Evolutionary conservation across 2,797 vertebrate species (phyloP), one percentile per base, ranked within the genome.

Genomic region (Apogon talboti): DNA sequence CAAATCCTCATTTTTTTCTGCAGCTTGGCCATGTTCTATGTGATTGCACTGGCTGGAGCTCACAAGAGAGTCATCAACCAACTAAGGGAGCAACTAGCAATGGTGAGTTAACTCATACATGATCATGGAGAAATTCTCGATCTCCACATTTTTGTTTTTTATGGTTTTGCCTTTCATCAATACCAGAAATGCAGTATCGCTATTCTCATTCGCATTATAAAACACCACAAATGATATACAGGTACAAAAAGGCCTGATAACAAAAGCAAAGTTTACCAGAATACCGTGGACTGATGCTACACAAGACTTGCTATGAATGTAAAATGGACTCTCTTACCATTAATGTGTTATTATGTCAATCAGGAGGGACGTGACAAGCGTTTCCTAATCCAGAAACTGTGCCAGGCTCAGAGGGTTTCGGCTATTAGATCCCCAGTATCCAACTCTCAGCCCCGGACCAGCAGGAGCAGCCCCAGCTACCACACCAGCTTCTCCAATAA

Each of bases 1-100:
- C 7, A 14, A 7, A 35, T 18, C 61, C 43, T 28, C 14, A 14
- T 13, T 8, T 35, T 18, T 48, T 41, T 50, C 40, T 89, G 21
- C 90, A 99, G 98, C 85, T 91, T 99, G 44, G 1, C 95, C 52
- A 95, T 99, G 96, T 96, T 98, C 82, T 99, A 98, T 79, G 89
- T 96, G 73, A 95, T 98, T 1, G 98, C 98, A 2, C 82, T 99
- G 51, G 96, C 96, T 7, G 93, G 94, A 83, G 98, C 97, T 7
- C 95, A 99, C 85, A 97, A 96, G 79, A 93, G 68, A 24, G 95
- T 96, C 42, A 94, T 98, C 3, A 78, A 93, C 15, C 96, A 96
- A 57, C 94, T 99, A 15, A 92, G 94, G 74, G 95, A 99, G 12
- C 96, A 99, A 65, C 92, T 99, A 19, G 89, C 50, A 38, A 90